A percentile compares a stretch with the other conserved stretches of the same genome.
These are phyloP conservation scores for Pocota personata DNA, from an alignment of 2,888 invertebrate species.

Conservation along the genomic window DNA sequence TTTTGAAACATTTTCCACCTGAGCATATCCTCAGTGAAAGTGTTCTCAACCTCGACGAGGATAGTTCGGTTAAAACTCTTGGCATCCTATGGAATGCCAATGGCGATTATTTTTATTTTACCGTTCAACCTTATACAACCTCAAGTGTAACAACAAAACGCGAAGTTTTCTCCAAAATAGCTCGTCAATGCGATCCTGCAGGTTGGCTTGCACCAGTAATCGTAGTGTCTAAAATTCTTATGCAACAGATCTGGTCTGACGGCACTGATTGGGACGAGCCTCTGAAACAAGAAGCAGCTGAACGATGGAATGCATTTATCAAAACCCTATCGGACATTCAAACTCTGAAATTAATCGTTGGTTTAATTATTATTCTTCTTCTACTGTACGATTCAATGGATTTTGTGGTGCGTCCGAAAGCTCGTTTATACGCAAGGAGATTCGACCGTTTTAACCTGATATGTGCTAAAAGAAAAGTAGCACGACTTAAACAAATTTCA, in stretches of 20 bases:
- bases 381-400: neutral
- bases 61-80: too few species aligned
- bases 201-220: neutral
- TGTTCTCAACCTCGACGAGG: too few species aligned
- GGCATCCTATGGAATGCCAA: neutral
- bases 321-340: too few species aligned
- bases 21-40: too few species aligned
- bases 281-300: too few species aligned
- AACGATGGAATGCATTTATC: neutral
- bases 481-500: slow-evolving; percentile 36
- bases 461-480: slow-evolving; percentile 45
- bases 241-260: neutral
- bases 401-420: neutral
- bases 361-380: neutral
- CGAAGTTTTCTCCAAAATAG: neutral
- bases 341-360: too few species aligned
- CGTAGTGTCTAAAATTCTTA: neutral
- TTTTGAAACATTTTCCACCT: too few species aligned
- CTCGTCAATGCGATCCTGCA: neutral
- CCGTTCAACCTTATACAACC: too few species aligned
- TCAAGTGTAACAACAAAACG: too few species aligned
- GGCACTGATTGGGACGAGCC: too few species aligned
- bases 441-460: neutral
- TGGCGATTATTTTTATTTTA: too few species aligned
- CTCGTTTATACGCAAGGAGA: neutral